phyloP scores from a whole-genome alignment of 2,797 vertebrate species.

The Phyllotis vaccarum region DNA sequence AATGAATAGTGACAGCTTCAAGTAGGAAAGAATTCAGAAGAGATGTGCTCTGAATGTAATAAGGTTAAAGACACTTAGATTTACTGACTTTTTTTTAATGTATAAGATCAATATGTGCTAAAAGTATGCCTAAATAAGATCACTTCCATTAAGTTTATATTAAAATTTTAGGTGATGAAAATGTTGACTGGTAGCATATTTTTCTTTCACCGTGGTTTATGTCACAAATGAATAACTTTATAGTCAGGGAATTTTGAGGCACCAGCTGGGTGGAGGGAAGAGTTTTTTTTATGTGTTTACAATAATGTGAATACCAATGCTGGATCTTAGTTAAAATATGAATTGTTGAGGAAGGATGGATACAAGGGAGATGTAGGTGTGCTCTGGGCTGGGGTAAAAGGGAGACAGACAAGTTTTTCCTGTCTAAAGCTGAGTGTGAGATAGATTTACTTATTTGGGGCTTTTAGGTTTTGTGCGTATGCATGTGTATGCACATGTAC shows the following conservation, averaged over 20 bases:
- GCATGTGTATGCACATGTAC: background rate
- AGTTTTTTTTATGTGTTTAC: conserved; percentile 48
- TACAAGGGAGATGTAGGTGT: background rate
- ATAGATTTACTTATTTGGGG: conserved; percentile 7
- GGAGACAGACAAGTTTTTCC: background rate
- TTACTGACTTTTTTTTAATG: background rate
- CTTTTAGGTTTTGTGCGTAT: background rate
- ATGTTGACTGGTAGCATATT: background rate
- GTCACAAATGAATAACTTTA: background rate
- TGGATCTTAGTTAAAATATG: conserved; percentile 37
- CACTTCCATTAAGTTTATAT: conserved; percentile 45
- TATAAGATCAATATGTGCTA: background rate
- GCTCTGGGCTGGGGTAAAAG: background rate
- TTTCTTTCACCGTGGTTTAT: conserved; percentile 29
- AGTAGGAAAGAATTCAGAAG: background rate
- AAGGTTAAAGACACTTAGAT: conserved; percentile 31
- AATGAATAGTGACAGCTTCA: background rate
- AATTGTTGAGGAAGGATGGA: background rate
- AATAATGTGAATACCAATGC: background rate
- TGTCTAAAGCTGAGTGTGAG: background rate
- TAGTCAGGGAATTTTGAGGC: background rate
- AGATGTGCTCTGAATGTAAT: conserved; percentile 1
- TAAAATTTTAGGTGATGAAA: conserved; percentile 50
- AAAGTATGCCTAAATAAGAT: conserved; percentile 12
- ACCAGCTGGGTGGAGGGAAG: background rate